Evolutionary conservation across 2,888 invertebrate species (phyloP).

Genomic region (Hololepta plana): DNA sequence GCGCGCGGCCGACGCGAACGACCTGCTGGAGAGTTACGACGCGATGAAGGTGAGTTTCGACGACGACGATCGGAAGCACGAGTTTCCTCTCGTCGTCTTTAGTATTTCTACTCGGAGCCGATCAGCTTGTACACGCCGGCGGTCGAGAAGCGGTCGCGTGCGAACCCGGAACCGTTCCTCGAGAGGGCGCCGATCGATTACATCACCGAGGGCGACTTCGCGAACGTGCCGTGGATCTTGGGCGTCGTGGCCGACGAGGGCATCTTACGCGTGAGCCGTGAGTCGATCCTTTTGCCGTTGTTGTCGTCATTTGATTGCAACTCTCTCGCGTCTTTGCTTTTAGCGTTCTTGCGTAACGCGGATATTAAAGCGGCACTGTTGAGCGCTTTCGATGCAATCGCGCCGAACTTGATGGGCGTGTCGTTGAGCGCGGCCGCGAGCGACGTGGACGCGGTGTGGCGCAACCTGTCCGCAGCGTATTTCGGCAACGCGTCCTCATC

Average conservation of each 20-base stretch:
- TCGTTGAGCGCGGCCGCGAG: conserved; percentile 12
- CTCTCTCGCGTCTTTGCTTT: conserved; percentile 7
- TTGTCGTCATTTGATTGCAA: too few relatives aligned
- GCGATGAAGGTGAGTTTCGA: conserved; percentile 24
- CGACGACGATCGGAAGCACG: conserved; percentile 1
- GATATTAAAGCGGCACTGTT: conserved; percentile 13
- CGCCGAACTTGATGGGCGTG: conserved; percentile 13
- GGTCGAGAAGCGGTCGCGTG: conserved; percentile 21
- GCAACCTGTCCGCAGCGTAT: too few relatives aligned
- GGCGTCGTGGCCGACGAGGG: conserved; percentile 32
- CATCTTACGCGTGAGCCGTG: conserved; percentile 28
- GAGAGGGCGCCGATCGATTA: conserved; percentile 25
- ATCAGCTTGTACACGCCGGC: conserved; percentile 29
- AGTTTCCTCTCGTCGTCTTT: neutral
- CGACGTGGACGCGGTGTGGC: conserved; percentile 10
- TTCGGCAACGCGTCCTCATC: too few relatives aligned
- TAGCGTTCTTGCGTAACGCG: conserved; percentile 15
- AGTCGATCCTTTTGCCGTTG: too few relatives aligned
- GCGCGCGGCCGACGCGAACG: conserved; percentile 22
- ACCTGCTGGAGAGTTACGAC: conserved; percentile 25
- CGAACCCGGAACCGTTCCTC: conserved; percentile 28
- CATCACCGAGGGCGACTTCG: conserved; percentile 23
- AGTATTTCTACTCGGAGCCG: conserved; percentile 21
- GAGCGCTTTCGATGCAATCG: conserved; percentile 14
- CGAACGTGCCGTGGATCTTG: conserved; percentile 30